Percentiles rank a stretch among this genome's conserved stretches.
Evolutionary conservation across 2,888 invertebrate species (phyloP).

Genomic region (Drosophila colorata): DNA sequence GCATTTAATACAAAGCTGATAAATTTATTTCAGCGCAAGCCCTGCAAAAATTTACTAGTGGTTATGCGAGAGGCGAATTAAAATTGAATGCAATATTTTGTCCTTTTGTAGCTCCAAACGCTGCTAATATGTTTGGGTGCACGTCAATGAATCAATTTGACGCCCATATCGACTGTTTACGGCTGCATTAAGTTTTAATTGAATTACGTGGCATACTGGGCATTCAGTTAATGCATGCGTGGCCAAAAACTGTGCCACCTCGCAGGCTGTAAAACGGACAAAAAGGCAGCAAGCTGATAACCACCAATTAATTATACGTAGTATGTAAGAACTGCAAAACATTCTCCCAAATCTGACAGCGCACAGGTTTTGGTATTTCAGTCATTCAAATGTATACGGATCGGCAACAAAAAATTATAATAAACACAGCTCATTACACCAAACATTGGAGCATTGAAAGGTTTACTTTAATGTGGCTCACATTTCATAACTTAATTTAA

Average conservation of each 20-base stretch:
- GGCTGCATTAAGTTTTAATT: constrained; percentile 64
- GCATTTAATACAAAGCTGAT: constrained; percentile 42
- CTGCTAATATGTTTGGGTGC: constrained; percentile 1
- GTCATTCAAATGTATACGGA: background rate
- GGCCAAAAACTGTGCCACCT: constrained; percentile 16
- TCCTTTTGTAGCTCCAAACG: constrained; percentile 7
- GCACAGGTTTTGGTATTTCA: background rate
- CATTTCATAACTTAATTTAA: no score
- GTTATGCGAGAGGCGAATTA: constrained; percentile 48
- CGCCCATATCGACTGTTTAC: constrained; percentile 40
- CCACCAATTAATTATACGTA: constrained; percentile 5
- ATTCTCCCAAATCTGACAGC: background rate
- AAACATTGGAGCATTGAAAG: no score
- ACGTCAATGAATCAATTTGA: constrained; percentile 44
- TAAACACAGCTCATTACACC: no score
- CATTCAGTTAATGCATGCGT: constrained; percentile 27
- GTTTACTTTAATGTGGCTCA: no score
- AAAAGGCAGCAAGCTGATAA: background rate
- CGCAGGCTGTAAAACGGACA: background rate
- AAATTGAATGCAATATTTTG: constrained; percentile 54
- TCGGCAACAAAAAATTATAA: background rate
- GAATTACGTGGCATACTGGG: constrained; percentile 40
- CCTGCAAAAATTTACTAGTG: constrained; percentile 32
- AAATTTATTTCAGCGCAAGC: constrained; percentile 47
- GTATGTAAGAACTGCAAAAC: background rate